Percentiles rank a stretch among this genome's conserved stretches.
Conservation (phyloP, 2,113 vertebrate genomes). For the Nycticebus coucang region DNA sequence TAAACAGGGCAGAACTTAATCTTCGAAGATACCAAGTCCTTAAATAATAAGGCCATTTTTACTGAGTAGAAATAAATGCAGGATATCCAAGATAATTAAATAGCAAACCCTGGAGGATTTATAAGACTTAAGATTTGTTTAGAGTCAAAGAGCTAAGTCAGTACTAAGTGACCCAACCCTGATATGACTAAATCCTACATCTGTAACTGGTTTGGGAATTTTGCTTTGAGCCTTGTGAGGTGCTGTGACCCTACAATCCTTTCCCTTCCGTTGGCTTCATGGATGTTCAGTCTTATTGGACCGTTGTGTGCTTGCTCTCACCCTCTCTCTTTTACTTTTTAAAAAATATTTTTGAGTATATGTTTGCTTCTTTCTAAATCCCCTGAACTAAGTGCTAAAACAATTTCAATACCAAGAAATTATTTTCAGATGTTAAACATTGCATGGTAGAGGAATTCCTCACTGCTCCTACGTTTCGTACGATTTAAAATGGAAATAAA, state of each 20-base stretch:
- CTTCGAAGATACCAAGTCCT: constrained; percentile 86
- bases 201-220: constrained; percentile 78
- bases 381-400: constrained; percentile 39
- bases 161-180: constrained; percentile 64
- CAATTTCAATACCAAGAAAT: constrained; percentile 52
- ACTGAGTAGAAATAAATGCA: constrained; percentile 85
- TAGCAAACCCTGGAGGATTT: constrained; percentile 84
- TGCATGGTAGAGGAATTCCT: not conserved
- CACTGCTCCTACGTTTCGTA: constrained; percentile 22
- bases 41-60: constrained; percentile 87
- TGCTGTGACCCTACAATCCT: constrained; percentile 61
- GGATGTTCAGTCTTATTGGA: not conserved
- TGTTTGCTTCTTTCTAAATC: constrained; percentile 19
- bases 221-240: constrained; percentile 77
- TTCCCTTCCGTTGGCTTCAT: constrained; percentile 48
- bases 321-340: not conserved
- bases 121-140: constrained; percentile 79
- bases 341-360: not conserved
- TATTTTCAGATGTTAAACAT: constrained; percentile 48
- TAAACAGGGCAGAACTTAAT: constrained; percentile 73
- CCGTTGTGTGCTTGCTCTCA: not conserved
- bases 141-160: constrained; percentile 78
- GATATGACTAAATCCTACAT: constrained; percentile 77
- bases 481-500: constrained; percentile 27
- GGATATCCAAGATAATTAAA: constrained; percentile 85